Base-by-base conservation (phyloP, 1,140 invertebrate genomes). In the Ganaspis sp. region DNA sequence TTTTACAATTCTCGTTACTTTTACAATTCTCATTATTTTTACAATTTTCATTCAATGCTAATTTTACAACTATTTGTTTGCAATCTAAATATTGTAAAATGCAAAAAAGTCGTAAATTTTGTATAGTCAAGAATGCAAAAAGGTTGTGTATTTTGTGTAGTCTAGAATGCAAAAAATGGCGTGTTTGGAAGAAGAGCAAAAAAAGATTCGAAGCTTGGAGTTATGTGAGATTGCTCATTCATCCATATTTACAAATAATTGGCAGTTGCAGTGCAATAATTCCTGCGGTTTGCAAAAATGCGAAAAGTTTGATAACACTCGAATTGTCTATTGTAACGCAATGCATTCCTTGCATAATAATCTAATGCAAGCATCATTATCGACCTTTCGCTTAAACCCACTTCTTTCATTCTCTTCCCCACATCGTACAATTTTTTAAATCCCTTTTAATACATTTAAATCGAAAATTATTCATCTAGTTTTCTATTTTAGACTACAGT, bases 221-320 rank as follows among this genome's bases (percentile, higher is more conserved):
- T n/a, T 29, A 64, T 15, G 9, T 58, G 21, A 58, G 21, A 58
- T 34, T 64, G 58, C 23, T 64, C 58, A 34, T 64, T 64, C 23
- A 64, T 64, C 58, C 26, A 64, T 64, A 64, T 64, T 64, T 26
- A 8, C 26, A 12, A 64, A 64, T 64, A 64, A 64, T n/a, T 64
- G 23, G 11, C 58, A 64, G 58, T 64, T 64, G 0, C 45, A 29
- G 23, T 64, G 23, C 58, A 64, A 64, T 64, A 64, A 64, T 64
- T 29, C 26, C 23, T 64, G 58, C 12, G 58, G 58, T 64, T 64
- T 29, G 58, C 23, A 64, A 29, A 29, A 64, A 64, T 64, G 26
- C 26, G 58, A 64, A 64, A 64, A 29, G 58, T 64, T 64, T 64
- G 58, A 64, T 64, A 64, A 64, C 58, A 64, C 58, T 64, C 23